These are phyloP conservation scores for Lumbricus terrestris DNA, from an alignment of 2,888 invertebrate genomes.

Conservation along the genomic window DNA sequence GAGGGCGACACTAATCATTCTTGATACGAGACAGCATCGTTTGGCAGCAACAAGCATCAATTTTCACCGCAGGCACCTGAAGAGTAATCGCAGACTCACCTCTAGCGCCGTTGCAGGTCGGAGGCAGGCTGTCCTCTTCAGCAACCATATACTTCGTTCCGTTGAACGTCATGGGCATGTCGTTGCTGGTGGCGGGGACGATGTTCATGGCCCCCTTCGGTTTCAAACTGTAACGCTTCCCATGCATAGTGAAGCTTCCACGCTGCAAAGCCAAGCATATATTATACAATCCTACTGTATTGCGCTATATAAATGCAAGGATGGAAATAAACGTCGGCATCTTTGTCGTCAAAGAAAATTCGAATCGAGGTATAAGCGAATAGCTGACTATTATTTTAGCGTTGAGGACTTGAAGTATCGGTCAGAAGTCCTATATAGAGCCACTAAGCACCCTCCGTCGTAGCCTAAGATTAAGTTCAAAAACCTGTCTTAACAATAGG, in stretches of 20 bases:
- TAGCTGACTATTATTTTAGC: background rate
- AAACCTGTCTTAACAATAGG: too few species aligned
- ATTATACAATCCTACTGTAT: background rate
- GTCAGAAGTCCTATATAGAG: too few species aligned
- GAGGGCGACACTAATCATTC: too few species aligned
- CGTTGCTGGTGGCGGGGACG: background rate
- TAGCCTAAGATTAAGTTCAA: too few species aligned
- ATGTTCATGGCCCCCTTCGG: background rate
- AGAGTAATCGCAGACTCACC: background rate
- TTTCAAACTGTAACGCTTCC: background rate
- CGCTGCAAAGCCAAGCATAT: constrained; percentile 5
- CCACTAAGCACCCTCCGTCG: too few species aligned
- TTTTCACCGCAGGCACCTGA: too few species aligned
- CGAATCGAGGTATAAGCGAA: background rate
- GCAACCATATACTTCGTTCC: constrained; percentile 10
- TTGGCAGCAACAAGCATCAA: too few species aligned
- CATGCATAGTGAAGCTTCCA: constrained; percentile 9
- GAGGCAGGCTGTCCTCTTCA: background rate
- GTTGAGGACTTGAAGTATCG: too few species aligned
- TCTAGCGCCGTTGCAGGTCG: background rate
- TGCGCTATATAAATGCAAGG: background rate
- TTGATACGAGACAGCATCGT: too few species aligned
- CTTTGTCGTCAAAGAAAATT: too few species aligned
- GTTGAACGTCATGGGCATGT: constrained; percentile 4
- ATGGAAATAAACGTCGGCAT: too few species aligned